Base-by-base conservation (phyloP, 2,888 invertebrate genomes). In the Xanthia icteritia region DNA sequence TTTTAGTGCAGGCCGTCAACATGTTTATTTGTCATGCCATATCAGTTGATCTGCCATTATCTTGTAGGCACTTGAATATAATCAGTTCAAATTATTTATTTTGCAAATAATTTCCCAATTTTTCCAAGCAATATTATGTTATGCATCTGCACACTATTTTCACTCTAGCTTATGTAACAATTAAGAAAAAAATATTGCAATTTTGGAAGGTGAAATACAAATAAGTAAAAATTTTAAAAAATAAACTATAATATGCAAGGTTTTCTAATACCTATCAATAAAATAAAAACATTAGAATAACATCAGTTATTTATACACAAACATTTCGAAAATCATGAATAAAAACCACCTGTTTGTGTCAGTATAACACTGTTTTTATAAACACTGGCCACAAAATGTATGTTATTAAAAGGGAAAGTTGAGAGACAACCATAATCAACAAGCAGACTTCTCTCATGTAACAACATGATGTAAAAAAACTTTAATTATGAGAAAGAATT, bases 301-400 rank as follows among this genome's bases (percentile, higher is more conserved):
- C 15, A 20, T 17, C 45, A 42, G 58, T 51, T 72, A 65, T 65
- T 79, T 48, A 42, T 36, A 23, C n/a, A 71, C 23, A 67, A 58
- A 67, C 8, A 63, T 76, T 66, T 51, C 17, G 67, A 58, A 36
- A 63, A 70, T 58, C 58, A 68, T 83, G 27, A 71, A 79, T 83
- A 60, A 70, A 83, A 82, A 68, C 79, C 74, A 83, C 70, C 83
- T 79, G 82, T 82, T 83, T 60, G 27, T 56, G 68, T 67, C 69
- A 31, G 61, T 54, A 1, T 5, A 56, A 42, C 23, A 74, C 27
- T 58, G 36, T 79, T 68, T 60, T 6, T 54, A 71, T 63, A 71
- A 68, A 83, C 74, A 82, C 17, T 60, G 36, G 6, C 58, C 31
- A 63, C 20, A 31, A 61, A n/a, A 39, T 63, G 17, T 83, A 67